Evolutionary conservation across 2,797 vertebrate genomes (phyloP).

Genomic region (Spinus olivaceus): DNA sequence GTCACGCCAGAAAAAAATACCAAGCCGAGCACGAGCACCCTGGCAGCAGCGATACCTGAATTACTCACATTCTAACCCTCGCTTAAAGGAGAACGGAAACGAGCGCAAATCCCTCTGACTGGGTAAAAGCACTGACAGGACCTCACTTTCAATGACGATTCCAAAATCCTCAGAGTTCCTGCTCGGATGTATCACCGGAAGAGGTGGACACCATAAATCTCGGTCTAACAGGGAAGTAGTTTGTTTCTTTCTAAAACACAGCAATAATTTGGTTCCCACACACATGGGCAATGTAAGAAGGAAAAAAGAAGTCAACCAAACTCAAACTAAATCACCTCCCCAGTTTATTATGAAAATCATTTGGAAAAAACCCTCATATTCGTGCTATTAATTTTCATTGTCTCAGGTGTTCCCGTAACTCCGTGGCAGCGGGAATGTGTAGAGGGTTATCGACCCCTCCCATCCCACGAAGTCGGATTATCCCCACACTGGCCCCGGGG

Average conservation of each 20-base stretch:
- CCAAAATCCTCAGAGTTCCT: not conserved
- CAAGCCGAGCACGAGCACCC: accelerated
- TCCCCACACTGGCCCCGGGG: not conserved
- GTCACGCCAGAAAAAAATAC: not conserved
- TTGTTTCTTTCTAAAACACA: not conserved
- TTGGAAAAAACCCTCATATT: not conserved
- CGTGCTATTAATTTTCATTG: not conserved
- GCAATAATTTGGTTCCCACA: not conserved
- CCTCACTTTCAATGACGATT: not conserved
- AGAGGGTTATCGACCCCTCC: not conserved
- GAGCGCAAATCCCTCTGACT: accelerated
- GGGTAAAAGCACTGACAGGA: not conserved
- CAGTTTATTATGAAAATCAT: not conserved
- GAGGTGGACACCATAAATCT: not conserved
- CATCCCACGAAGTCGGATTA: not conserved
- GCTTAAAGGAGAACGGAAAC: not conserved
- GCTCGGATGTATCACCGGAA: not conserved
- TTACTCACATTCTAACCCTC: not conserved
- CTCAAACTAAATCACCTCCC: not conserved
- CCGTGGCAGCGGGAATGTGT: not conserved
- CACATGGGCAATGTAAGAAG: accelerated
- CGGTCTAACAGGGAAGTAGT: accelerated
- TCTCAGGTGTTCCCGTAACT: not conserved
- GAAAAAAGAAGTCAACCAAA: not conserved
- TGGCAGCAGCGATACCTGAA: accelerated